Conservation (phyloP, 2,113 vertebrate genomes). For the Tichodroma muraria region DNA sequence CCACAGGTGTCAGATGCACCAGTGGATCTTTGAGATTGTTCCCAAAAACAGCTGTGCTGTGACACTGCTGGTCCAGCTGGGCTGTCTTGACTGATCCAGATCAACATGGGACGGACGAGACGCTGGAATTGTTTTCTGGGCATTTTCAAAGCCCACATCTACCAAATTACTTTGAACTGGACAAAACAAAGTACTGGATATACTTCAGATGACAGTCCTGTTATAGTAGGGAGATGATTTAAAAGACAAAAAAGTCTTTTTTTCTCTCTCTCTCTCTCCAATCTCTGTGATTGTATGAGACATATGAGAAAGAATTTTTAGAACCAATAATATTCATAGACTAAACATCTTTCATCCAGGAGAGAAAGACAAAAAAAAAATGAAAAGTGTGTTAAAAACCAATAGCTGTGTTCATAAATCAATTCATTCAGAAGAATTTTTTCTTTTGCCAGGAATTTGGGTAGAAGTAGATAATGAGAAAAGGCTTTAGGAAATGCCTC, state of each 20-base stretch:
- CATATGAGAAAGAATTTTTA: neutral
- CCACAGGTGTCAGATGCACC: neutral
- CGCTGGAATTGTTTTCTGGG: neutral
- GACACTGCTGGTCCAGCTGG: neutral
- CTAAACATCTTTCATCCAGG: neutral
- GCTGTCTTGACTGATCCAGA: accelerated
- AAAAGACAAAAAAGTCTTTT: neutral
- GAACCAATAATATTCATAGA: neutral
- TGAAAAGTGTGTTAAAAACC: neutral
- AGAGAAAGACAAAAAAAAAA: neutral
- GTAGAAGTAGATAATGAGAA: neutral
- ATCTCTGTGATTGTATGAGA: neutral
- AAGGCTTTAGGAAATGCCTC: constrained; percentile 10
- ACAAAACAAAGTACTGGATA: neutral
- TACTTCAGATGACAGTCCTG: neutral
- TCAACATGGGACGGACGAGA: neutral
- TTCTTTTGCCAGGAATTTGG: neutral
- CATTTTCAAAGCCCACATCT: neutral
- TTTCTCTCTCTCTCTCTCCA: neutral
- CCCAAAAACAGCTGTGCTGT: neutral
- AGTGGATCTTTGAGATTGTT: neutral
- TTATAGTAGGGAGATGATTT: neutral
- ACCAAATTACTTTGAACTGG: neutral
- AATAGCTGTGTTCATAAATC: neutral
- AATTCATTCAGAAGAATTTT: neutral